phyloP scores from a whole-genome alignment of 2,113 vertebrate genomes.

The Leptocoma aspasia region DNA sequence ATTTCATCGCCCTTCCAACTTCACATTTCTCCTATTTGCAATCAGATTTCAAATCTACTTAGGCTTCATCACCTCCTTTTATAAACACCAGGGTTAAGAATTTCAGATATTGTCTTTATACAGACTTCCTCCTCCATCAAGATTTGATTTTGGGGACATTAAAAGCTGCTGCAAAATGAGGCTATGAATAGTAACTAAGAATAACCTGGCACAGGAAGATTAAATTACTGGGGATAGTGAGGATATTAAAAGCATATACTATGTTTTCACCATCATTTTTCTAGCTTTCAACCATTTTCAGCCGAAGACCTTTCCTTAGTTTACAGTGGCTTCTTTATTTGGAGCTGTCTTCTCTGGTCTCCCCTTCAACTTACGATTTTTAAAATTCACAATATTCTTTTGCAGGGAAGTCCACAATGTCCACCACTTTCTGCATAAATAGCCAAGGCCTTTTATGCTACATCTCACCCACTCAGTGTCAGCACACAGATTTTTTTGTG shows the following conservation, averaged over 20 bases:
- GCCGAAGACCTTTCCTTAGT: neutral
- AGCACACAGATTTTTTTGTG: neutral
- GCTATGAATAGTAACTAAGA: neutral
- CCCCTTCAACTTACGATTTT: neutral
- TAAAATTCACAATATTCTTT: neutral
- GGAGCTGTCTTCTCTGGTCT: neutral
- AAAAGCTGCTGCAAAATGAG: neutral
- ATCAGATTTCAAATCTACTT: neutral
- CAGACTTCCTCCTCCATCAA: neutral
- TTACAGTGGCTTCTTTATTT: neutral
- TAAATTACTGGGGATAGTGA: neutral
- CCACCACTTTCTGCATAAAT: neutral
- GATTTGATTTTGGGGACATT: rapidly evolving
- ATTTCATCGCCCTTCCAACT: neutral
- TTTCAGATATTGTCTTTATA: neutral
- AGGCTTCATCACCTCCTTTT: neutral
- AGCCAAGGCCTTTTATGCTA: neutral
- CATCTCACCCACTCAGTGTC: neutral
- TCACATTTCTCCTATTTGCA: neutral
- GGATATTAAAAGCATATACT: neutral
- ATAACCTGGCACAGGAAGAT: neutral
- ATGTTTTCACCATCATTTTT: neutral
- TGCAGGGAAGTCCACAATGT: neutral
- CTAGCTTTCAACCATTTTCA: neutral
- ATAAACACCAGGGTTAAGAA: neutral